Base-by-base conservation (phyloP, 2,888 invertebrate genomes). In the Meteorus colon region DNA sequence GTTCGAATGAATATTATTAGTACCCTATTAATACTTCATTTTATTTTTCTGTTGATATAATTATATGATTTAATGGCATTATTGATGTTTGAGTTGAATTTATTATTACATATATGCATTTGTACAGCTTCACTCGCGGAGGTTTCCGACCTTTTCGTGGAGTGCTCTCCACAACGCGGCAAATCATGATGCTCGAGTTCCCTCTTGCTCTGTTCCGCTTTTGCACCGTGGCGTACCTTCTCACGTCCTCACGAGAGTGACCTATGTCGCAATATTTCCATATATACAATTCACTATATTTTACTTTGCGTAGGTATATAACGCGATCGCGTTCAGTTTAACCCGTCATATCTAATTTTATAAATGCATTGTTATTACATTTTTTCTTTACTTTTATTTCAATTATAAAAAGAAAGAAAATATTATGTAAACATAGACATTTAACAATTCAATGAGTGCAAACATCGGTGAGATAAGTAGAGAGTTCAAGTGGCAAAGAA, bases 61-160 rank as follows among this genome's bases (percentile, higher is more conserved):
- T 19, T 55, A 19, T 48, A 48, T 55, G 55, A 55, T 55, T 55
- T 19, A 55, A 8, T 55, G 19, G 19, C n/a, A 55, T n/a, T 55
- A 55, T 55, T 8, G 29, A 62, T 62, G 31, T 62, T 62, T 62
- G 14, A n/a, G 12, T 8, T 62, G 31, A 14, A 62, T 31, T 62
- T 62, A 62, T 62, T 29, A 29, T 29, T 31, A 29, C 27, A 65
- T 65, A 65, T 16, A 34, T 19, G 19, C 37, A 65, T 16, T 12
- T 31, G 29, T 31, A 63, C 16, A 63, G 29, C 6, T 63, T 3
- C 1, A n/a, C 27, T 29, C 16, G 31, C n/a, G 31, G 65, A 73
- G 79, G 59, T 80, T 78, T 74, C 77, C 79, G 81, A 81, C 81
- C 81, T 81, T 81, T 81, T 69, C 71, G 72, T 73, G 68, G 59